Evolutionary conservation across 1,140 invertebrate genomes (phyloP).

Genomic region (Drosophila asahinai): DNA sequence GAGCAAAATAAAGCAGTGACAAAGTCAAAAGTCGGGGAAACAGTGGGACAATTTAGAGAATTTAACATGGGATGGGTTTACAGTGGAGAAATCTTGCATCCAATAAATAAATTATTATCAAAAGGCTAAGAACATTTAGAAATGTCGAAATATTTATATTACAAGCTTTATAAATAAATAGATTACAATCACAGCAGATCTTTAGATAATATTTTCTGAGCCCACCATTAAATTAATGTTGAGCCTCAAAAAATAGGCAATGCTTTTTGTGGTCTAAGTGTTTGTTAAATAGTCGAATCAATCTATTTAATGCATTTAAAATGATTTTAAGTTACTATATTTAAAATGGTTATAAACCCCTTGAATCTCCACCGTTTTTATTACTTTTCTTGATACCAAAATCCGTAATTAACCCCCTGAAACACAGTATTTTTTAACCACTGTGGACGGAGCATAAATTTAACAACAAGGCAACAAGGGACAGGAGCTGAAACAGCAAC

Average conservation of each 20-base stretch:
- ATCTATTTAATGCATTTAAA: too few relatives aligned
- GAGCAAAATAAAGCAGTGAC: conserved; percentile 46
- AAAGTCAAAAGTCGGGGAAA: conserved; percentile 65
- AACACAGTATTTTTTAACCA: conserved; percentile 14
- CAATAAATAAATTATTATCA: not conserved
- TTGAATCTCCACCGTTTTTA: not conserved
- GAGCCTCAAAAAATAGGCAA: not conserved
- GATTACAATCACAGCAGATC: too few relatives aligned
- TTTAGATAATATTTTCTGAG: not conserved
- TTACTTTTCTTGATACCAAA: not conserved
- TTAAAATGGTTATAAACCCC: too few relatives aligned
- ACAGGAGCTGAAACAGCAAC: conserved; percentile 29
- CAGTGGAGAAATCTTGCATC: not conserved
- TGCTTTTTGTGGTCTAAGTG: not conserved
- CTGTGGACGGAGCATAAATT: conserved; percentile 55
- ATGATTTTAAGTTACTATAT: not conserved
- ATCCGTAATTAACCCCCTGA: not conserved
- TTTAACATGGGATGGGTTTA: not conserved
- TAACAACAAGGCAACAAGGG: conserved; percentile 27
- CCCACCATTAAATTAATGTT: not conserved
- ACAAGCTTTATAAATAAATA: not conserved
- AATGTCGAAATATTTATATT: too few relatives aligned
- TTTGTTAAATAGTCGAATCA: too few relatives aligned
- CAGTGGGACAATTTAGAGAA: conserved; percentile 44
- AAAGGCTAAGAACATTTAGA: too few relatives aligned